Percentiles rank a stretch among this genome's conserved stretches.
These are phyloP conservation scores for Rhabdomys pumilio DNA, from an alignment of 2,797 vertebrate species.

Conservation along the genomic window DNA sequence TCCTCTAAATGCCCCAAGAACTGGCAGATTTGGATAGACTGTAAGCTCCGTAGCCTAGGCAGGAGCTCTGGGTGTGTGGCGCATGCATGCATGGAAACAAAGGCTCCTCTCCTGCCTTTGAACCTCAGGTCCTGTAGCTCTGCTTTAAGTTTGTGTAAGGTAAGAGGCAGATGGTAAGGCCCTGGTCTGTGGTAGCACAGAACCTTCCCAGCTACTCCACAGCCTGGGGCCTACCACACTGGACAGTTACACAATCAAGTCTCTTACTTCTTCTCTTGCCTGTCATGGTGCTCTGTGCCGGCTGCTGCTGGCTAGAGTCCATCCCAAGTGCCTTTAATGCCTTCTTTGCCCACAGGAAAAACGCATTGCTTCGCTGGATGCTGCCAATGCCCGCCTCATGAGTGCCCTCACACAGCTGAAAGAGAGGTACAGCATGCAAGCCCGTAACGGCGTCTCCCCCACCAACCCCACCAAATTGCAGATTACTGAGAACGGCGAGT, in stretches of 20 bases:
- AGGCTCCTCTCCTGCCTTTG: background rate
- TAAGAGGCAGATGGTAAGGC: background rate
- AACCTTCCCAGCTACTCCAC: background rate
- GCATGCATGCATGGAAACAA: rapidly evolving
- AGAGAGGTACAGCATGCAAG: constrained; percentile 99
- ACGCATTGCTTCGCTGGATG: constrained; percentile 97
- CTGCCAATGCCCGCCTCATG: constrained; percentile 98
- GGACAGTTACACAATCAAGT: background rate
- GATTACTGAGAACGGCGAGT: constrained; percentile 99
- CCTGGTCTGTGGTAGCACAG: rapidly evolving
- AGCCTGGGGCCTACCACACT: background rate
- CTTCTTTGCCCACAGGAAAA: constrained; percentile 93
- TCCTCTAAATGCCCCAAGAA: background rate
- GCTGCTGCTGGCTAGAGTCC: background rate
- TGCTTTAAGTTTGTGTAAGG: rapidly evolving
- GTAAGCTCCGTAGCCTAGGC: background rate
- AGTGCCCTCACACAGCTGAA: constrained; percentile 98
- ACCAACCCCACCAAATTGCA: constrained; percentile 99
- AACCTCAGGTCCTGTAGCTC: background rate
- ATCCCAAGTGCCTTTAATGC: rapidly evolving
- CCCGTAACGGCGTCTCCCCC: constrained; percentile 98
- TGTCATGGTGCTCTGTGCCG: rapidly evolving
- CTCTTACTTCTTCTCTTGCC: background rate
- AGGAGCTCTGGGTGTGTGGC: background rate
- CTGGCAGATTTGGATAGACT: background rate